Percentiles rank a stretch among this genome's conserved stretches.
Conservation (phyloP, 2,888 invertebrate genomes). For the Monochamus alternatus region DNA sequence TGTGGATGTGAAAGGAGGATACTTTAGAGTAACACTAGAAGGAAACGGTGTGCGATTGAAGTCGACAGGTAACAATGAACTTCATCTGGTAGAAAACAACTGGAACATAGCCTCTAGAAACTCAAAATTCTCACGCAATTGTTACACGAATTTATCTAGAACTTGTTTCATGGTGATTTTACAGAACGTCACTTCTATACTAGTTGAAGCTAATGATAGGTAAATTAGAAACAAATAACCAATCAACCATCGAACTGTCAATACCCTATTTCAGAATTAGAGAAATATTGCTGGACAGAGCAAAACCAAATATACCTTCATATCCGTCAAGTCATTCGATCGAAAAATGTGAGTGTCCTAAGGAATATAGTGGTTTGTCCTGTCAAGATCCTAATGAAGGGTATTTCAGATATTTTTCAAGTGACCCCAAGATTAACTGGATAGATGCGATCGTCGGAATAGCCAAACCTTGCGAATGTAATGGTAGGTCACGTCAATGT, state of each 20-base stretch:
- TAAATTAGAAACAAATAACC: constrained; percentile 36
- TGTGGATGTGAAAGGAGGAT: constrained; percentile 80
- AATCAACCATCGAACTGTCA: background rate
- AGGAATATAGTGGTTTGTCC: constrained; percentile 86
- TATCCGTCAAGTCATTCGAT: constrained; percentile 72
- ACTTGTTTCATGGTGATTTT: constrained; percentile 93
- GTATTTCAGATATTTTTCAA: constrained; percentile 84
- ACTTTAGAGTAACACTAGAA: constrained; percentile 82
- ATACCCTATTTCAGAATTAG: constrained; percentile 66
- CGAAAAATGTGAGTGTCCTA: constrained; percentile 89
- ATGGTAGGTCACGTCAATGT: constrained; percentile 84
- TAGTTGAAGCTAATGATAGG: constrained; percentile 72
- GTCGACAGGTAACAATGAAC: constrained; percentile 57
- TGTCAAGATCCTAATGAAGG: constrained; percentile 93
- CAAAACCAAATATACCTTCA: constrained; percentile 75
- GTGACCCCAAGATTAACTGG: constrained; percentile 78
- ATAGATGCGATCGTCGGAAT: constrained; percentile 84
- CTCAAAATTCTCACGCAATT: constrained; percentile 63
- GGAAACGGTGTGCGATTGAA: constrained; percentile 75
- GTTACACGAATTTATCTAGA: constrained; percentile 77
- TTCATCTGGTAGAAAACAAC: constrained; percentile 83
- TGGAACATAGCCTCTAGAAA: constrained; percentile 75
- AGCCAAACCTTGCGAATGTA: constrained; percentile 87
- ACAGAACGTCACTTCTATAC: constrained; percentile 87
- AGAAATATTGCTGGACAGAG: constrained; percentile 89